Percentiles rank a stretch among this genome's conserved stretches.
Evolutionary conservation across 2,113 vertebrate species (phyloP).

Genomic region (Microcebus jonahi): DNA sequence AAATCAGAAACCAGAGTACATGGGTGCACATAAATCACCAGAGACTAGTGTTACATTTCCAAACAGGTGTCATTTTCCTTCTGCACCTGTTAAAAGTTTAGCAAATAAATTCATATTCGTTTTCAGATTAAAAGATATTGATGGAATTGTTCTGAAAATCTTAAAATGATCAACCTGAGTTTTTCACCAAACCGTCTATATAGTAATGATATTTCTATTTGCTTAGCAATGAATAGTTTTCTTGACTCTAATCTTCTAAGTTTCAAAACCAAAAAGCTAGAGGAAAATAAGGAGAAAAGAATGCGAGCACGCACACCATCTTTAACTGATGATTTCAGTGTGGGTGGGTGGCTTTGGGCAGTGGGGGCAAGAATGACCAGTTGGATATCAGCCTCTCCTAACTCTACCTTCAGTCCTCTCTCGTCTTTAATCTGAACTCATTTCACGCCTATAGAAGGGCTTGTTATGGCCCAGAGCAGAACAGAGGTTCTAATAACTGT

Average conservation of each 20-base stretch:
- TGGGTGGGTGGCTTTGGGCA: background rate
- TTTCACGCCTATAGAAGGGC: background rate
- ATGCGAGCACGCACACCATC: rapidly evolving
- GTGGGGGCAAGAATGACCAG: background rate
- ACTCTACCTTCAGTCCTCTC: background rate
- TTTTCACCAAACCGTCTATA: background rate
- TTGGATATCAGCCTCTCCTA: background rate
- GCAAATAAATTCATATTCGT: background rate
- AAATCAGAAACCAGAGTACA: background rate
- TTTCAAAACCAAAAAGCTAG: background rate
- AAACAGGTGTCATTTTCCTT: background rate
- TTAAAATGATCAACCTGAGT: background rate
- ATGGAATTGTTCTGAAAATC: background rate
- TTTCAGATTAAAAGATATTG: background rate
- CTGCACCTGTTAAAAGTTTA: background rate
- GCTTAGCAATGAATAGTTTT: background rate
- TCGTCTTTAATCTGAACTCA: background rate
- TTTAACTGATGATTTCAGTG: background rate
- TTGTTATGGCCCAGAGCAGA: background rate
- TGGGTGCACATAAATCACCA: background rate
- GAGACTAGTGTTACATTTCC: background rate
- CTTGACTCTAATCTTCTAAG: background rate
- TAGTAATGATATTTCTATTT: background rate
- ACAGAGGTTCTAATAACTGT: background rate
- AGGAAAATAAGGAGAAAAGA: background rate